These are phyloP conservation scores for Watsonalla cultraria DNA, from an alignment of 2,888 invertebrate genomes.

Conservation along the genomic window DNA sequence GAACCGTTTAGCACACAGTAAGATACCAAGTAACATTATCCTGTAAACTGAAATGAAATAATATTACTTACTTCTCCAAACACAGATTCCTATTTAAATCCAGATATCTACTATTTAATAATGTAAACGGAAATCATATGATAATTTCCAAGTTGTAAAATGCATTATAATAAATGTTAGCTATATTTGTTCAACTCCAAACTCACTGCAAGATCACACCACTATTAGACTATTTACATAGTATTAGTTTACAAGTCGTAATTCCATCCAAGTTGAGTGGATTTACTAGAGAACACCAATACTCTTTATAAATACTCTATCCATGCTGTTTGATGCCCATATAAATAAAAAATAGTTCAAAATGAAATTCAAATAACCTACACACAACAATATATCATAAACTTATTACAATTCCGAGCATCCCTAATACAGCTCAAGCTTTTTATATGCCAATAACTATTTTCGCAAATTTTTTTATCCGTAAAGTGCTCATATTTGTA, in stretches of 20 bases:
- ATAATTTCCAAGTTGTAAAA: conserved; percentile 10
- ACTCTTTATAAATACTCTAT: not conserved
- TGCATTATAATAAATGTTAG: conserved; percentile 13
- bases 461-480: conserved; percentile 21
- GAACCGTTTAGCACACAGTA: conserved; percentile 51
- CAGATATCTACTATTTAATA: not conserved
- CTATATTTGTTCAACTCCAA: conserved; percentile 31
- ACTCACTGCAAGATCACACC: conserved; percentile 21
- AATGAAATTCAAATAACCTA: conserved; percentile 4
- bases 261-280: not conserved
- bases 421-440: conserved; percentile 26
- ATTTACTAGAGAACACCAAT: conserved; percentile 1
- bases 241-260: conserved; percentile 24
- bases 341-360: conserved; percentile 1
- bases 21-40: conserved; percentile 52
- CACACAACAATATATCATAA: conserved; percentile 17
- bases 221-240: conserved; percentile 36
- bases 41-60: conserved; percentile 41
- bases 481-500: conserved; percentile 44
- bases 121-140: not conserved
- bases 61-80: not conserved
- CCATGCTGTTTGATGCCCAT: not conserved
- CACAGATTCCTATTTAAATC: not conserved
- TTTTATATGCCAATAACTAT: conserved; percentile 26
- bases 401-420: conserved; percentile 26